Conservation (phyloP, 1,140 invertebrate genomes). For the Melanaphis sacchari region DNA sequence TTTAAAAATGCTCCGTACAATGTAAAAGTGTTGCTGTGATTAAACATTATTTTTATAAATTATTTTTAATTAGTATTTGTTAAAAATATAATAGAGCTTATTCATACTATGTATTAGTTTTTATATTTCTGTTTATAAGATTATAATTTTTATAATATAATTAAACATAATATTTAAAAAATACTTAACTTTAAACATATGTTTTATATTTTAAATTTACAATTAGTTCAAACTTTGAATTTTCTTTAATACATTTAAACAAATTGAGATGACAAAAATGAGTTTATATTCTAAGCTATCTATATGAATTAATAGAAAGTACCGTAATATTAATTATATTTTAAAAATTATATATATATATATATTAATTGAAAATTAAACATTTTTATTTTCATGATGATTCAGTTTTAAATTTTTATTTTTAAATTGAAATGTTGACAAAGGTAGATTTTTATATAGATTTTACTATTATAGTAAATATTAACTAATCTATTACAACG, state of each 20-base stretch:
- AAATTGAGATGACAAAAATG: background rate
- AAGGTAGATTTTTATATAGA: background rate
- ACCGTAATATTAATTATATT: background rate
- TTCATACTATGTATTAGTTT: constrained; percentile 13
- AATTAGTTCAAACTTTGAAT: background rate
- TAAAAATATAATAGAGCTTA: background rate
- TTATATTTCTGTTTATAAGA: background rate
- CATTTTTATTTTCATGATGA: background rate
- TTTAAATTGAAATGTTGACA: background rate
- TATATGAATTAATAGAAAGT: background rate
- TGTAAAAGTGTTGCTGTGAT: constrained; percentile 53
- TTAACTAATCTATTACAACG: background rate
- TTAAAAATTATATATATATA: background rate
- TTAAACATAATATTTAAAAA: background rate
- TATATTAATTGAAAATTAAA: background rate
- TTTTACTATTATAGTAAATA: background rate
- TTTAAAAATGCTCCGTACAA: constrained; percentile 56
- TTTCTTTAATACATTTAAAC: background rate
- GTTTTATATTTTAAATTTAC: background rate
- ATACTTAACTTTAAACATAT: background rate
- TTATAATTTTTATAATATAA: background rate
- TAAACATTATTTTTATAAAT: background rate
- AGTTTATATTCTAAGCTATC: background rate
- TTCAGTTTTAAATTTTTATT: background rate
- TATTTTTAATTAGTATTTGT: constrained; percentile 16